Evolutionary conservation across 2,113 vertebrate genomes (phyloP).

Genomic region (Gasterosteus nipponicus): DNA sequence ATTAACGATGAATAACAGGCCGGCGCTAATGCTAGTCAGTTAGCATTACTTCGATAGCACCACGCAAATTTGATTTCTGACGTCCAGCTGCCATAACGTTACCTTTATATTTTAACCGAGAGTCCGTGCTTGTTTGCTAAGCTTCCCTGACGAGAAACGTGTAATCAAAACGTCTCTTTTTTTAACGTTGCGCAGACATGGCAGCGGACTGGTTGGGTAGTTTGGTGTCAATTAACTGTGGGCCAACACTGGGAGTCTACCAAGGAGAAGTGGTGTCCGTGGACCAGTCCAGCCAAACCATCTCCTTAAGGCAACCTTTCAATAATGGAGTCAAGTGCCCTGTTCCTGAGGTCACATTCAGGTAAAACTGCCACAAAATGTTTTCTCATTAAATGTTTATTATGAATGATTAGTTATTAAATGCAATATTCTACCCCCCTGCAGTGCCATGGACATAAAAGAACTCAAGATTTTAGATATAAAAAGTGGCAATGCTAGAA

Average conservation of each 20-base stretch:
- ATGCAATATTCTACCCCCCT: neutral
- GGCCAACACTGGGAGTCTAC: slow-evolving; percentile 93
- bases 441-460: slow-evolving; percentile 95
- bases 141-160: rapidly evolving
- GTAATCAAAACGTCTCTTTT: neutral
- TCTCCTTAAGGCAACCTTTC: slow-evolving; percentile 93
- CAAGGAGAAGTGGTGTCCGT: slow-evolving; percentile 95
- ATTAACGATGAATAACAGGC: slow-evolving; percentile 24
- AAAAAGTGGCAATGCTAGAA: slow-evolving; percentile 79
- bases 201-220: slow-evolving; percentile 95
- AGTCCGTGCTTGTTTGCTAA: neutral
- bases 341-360: slow-evolving; percentile 97
- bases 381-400: neutral
- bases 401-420: neutral
- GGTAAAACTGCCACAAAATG: slow-evolving; percentile 76
- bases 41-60: slow-evolving; percentile 18
- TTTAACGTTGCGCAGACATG: slow-evolving; percentile 76
- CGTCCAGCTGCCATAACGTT: neutral
- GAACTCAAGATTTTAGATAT: slow-evolving; percentile 94
- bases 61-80: neutral
- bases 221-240: slow-evolving; percentile 97
- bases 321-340: slow-evolving; percentile 97
- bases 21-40: slow-evolving; percentile 30
- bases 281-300: slow-evolving; percentile 95
- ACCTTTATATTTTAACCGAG: neutral